A percentile compares a stretch with the other conserved stretches of the same genome.
phyloP scores from a whole-genome alignment of 2,888 invertebrate species.

The Ormyrus labotus region DNA sequence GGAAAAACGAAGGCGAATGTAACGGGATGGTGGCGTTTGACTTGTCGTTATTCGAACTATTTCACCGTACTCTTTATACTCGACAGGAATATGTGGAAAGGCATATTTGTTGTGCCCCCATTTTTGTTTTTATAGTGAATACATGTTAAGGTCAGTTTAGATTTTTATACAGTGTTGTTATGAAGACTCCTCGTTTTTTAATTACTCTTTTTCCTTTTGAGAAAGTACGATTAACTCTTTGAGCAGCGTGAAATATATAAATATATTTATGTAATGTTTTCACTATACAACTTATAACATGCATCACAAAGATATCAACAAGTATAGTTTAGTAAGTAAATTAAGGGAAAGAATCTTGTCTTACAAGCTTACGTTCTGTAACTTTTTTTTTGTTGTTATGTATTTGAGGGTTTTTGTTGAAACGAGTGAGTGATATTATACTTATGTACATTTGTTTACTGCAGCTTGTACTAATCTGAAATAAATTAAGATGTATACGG shows the following conservation, averaged over 20 bases:
- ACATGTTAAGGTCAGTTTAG: constrained; percentile 71
- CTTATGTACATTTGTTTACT: constrained; percentile 12
- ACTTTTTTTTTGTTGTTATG: constrained; percentile 34
- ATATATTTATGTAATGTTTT: constrained; percentile 49
- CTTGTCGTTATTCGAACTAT: constrained; percentile 45
- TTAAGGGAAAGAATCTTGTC: constrained; percentile 21
- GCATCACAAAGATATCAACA: constrained; percentile 40
- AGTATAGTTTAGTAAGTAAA: constrained; percentile 43
- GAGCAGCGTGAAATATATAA: constrained; percentile 37
- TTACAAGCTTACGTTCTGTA: constrained; percentile 1
- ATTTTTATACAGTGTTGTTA: constrained; percentile 71
- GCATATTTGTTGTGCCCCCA: constrained; percentile 36
- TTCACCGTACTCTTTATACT: constrained; percentile 52
- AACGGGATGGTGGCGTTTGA: constrained; percentile 39
- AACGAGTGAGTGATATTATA: constrained; percentile 38
- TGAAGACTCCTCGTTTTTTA: constrained; percentile 56
- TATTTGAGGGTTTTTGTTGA: constrained; percentile 27
- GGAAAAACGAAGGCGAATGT: constrained; percentile 5
- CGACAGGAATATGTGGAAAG: constrained; percentile 51
- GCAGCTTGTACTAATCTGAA: constrained; percentile 19
- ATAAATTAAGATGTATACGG: constrained; percentile 17
- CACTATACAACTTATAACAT: constrained; percentile 57
- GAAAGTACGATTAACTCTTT: constrained; percentile 33
- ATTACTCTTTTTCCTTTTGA: constrained; percentile 31
- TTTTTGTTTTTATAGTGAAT: constrained; percentile 66